Percentiles rank a stretch among this genome's conserved stretches.
These are phyloP conservation scores for Microctenopoma steveboyesi DNA, from an alignment of 2,797 vertebrate species.

Conservation along the genomic window DNA sequence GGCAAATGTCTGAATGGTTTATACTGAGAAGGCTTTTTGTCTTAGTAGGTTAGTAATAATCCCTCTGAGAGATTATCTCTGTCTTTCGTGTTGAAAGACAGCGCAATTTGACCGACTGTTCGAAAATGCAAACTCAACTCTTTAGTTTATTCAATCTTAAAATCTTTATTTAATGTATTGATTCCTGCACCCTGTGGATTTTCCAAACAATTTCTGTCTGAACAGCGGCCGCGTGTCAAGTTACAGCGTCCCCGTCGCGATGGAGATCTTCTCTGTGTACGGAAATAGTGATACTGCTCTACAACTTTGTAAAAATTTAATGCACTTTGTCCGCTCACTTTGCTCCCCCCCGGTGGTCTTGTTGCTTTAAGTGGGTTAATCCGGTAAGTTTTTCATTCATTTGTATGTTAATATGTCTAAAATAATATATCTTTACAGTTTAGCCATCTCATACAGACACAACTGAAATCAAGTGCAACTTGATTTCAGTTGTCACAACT, in stretches of 20 bases:
- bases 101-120: conserved; percentile 23
- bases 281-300: conserved; percentile 58
- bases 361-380: neutral
- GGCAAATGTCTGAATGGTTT: conserved; percentile 34
- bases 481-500: no score
- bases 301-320: conserved; percentile 52
- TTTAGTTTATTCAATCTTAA: neutral
- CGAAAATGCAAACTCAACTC: neutral
- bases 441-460: neutral
- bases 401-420: neutral
- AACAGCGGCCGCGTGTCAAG: neutral
- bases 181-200: neutral
- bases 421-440: neutral
- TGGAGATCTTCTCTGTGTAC: conserved; percentile 70
- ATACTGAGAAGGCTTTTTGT: conserved; percentile 57
- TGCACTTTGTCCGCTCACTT: conserved; percentile 17
- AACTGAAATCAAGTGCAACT: no score
- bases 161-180: neutral
- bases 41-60: conserved; percentile 57
- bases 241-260: conserved; percentile 56
- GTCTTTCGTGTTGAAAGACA: conserved; percentile 35
- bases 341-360: neutral
- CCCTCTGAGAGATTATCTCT: conserved; percentile 63
- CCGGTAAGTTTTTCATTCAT: conserved; percentile 47
- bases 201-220: rapidly evolving